Evolutionary conservation across 2,113 vertebrate species (phyloP).

Genomic region (Cygnus buccinator): DNA sequence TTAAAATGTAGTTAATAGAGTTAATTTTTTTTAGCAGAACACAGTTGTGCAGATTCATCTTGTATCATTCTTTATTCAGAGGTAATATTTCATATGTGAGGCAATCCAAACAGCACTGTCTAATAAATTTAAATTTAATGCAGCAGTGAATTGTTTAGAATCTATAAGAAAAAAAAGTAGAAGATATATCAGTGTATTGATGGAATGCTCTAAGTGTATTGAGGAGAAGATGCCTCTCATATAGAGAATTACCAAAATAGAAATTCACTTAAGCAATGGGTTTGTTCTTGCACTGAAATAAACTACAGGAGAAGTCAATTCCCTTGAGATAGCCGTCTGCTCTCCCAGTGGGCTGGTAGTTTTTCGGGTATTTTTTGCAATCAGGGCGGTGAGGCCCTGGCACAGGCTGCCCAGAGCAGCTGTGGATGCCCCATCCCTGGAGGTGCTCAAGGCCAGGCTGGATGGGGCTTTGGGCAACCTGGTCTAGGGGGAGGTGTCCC

Average conservation of each 20-base stretch:
- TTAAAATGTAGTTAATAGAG: rapidly evolving
- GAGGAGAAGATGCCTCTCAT: not conserved
- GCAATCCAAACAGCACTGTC: not conserved
- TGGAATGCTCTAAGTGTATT: not conserved
- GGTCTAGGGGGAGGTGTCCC: too few relatives aligned
- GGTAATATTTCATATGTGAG: not conserved
- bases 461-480: too few relatives aligned
- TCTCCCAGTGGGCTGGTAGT: too few relatives aligned
- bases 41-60: not conserved
- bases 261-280: not conserved
- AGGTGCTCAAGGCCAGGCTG: too few relatives aligned
- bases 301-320: not conserved
- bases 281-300: not conserved
- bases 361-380: too few relatives aligned
- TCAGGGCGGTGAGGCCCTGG: too few relatives aligned
- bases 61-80: not conserved
- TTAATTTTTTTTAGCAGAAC: not conserved
- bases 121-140: not conserved
- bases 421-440: too few relatives aligned
- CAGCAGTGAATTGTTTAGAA: not conserved
- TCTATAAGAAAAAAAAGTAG: not conserved
- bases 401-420: too few relatives aligned
- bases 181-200: not conserved
- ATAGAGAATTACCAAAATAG: not conserved
- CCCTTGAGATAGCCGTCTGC: too few relatives aligned